A percentile compares a stretch with the other conserved stretches of the same genome.
Evolutionary conservation across 2,797 vertebrate species (phyloP).

Genomic region (Chrosomus eos): DNA sequence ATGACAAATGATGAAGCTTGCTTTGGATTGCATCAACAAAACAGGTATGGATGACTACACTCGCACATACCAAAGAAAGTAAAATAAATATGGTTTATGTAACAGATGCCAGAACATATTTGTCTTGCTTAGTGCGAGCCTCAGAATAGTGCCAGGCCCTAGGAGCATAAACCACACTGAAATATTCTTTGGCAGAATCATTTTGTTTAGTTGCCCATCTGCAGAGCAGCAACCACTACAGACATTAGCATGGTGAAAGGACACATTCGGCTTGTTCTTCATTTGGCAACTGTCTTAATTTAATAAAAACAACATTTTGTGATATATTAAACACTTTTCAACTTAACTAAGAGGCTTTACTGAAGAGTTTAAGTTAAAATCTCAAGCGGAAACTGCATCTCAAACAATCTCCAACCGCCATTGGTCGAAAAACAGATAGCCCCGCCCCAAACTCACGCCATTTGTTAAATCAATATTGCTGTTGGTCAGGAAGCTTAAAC

Average conservation of each 20-base stretch:
- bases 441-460: background rate
- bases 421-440: background rate
- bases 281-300: background rate
- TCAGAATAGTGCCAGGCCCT: slow-evolving; percentile 41
- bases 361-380: background rate
- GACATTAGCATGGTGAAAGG: slow-evolving; percentile 15
- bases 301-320: background rate
- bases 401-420: background rate
- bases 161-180: slow-evolving; percentile 49
- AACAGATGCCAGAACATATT: slow-evolving; percentile 28
- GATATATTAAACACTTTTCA: background rate
- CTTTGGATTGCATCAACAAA: slow-evolving; percentile 8
- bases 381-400: background rate
- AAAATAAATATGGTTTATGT: slow-evolving; percentile 38
- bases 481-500: background rate
- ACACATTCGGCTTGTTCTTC: slow-evolving; percentile 16
- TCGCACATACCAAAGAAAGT: background rate
- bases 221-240: slow-evolving; percentile 25
- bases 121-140: slow-evolving; percentile 22
- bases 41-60: slow-evolving; percentile 13
- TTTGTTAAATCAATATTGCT: background rate
- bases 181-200: slow-evolving; percentile 41
- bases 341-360: background rate
- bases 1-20: slow-evolving; percentile 24
- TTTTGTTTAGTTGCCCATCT: slow-evolving; percentile 40